Evolutionary conservation across 2,797 vertebrate species (phyloP).

Genomic region (Bovichtus diacanthus): DNA sequence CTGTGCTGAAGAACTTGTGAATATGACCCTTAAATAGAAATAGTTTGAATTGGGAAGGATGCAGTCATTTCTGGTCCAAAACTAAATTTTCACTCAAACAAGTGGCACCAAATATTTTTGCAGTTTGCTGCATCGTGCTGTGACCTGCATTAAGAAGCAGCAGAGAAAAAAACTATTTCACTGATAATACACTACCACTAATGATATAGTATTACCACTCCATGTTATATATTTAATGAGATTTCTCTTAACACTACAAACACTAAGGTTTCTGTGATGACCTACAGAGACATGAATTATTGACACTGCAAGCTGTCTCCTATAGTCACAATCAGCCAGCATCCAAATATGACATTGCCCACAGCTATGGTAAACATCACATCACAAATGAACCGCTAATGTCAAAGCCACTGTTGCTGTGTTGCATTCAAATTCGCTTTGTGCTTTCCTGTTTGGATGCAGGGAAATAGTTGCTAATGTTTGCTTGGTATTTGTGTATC

Average conservation of each 20-base stretch:
- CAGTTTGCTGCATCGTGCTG: slow-evolving; percentile 32
- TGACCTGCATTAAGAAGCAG: slow-evolving; percentile 32
- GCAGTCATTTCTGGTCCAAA: slow-evolving; percentile 1
- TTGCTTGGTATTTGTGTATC: slow-evolving; percentile 31
- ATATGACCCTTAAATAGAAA: slow-evolving; percentile 39
- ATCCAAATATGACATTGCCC: slow-evolving; percentile 70
- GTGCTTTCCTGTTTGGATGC: slow-evolving; percentile 18
- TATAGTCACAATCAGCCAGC: slow-evolving; percentile 59
- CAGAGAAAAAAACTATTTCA: slow-evolving; percentile 13
- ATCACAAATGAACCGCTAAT: slow-evolving; percentile 57
- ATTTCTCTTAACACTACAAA: slow-evolving; percentile 36
- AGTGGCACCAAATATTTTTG: slow-evolving; percentile 4
- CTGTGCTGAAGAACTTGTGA: slow-evolving; percentile 37
- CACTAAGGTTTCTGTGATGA: slow-evolving; percentile 43
- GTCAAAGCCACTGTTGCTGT: slow-evolving; percentile 23
- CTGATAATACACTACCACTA: not conserved
- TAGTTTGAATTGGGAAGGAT: not conserved
- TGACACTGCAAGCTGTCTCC: slow-evolving; percentile 76
- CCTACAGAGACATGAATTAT: slow-evolving; percentile 74
- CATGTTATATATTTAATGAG: slow-evolving; percentile 40
- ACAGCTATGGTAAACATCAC: slow-evolving; percentile 56
- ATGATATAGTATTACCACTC: slow-evolving; percentile 22
- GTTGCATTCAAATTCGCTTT: slow-evolving; percentile 33
- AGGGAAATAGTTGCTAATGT: slow-evolving; percentile 27
- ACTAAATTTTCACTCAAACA: slow-evolving; percentile 18